Percentiles rank a stretch among this genome's conserved stretches.
These are phyloP conservation scores for Dermolepida albohirtum DNA, from an alignment of 2,888 invertebrate species.

Conservation along the genomic window DNA sequence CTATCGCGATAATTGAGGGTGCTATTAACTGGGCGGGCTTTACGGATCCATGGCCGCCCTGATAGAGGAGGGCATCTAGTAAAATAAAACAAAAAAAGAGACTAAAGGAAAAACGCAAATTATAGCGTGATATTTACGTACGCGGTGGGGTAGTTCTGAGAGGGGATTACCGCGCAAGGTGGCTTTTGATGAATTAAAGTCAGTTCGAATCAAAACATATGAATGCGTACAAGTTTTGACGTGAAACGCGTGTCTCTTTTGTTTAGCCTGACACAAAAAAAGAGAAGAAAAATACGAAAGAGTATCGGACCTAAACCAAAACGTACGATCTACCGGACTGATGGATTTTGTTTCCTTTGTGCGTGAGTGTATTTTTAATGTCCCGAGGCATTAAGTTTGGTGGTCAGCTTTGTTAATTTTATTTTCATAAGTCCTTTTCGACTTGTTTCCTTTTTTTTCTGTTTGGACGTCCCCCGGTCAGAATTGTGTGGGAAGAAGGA, in stretches of 20 bases:
- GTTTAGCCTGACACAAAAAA: slow-evolving; percentile 16
- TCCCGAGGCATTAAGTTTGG: slow-evolving; percentile 39
- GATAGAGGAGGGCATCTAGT: slow-evolving; percentile 64
- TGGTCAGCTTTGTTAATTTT: slow-evolving; percentile 35
- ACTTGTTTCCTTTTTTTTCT: slow-evolving; percentile 39
- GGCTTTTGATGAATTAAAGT: slow-evolving; percentile 65
- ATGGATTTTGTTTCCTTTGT: slow-evolving; percentile 46
- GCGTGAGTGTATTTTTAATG: slow-evolving; percentile 45
- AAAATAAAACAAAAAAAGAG: slow-evolving; percentile 63
- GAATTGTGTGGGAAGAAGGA: slow-evolving; percentile 25
- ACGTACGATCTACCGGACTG: slow-evolving; percentile 40
- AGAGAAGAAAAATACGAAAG: slow-evolving; percentile 16
- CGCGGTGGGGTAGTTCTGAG: slow-evolving; percentile 62
- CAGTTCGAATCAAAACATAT: slow-evolving; percentile 67
- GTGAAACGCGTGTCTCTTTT: slow-evolving; percentile 38
- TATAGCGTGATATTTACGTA: slow-evolving; percentile 56
- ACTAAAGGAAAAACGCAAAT: slow-evolving; percentile 59
- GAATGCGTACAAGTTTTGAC: slow-evolving; percentile 60
- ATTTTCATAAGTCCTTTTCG: slow-evolving; percentile 11
- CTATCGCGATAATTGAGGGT: slow-evolving; percentile 62
- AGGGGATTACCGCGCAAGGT: slow-evolving; percentile 60
- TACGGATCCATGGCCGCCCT: slow-evolving; percentile 67
- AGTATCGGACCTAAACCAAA: slow-evolving; percentile 2
- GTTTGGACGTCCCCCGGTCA: slow-evolving; percentile 27
- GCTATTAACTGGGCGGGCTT: slow-evolving; percentile 68